Percentiles rank a stretch among this genome's conserved stretches.
phyloP scores from a whole-genome alignment of 2,888 invertebrate genomes.

The Penaeus monodon region DNA sequence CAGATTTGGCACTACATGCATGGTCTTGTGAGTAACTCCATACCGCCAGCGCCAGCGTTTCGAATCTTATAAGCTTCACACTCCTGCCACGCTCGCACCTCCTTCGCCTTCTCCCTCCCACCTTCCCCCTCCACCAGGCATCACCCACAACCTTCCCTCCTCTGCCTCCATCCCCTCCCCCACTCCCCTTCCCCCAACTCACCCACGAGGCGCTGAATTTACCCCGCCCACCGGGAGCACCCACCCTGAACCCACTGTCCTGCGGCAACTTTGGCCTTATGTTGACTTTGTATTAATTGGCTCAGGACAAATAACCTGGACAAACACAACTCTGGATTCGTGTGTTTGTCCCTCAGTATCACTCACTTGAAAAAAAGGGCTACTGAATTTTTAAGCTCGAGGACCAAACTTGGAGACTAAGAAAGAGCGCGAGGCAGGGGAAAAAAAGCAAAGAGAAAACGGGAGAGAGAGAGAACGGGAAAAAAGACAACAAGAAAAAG shows the following conservation, averaged over 20 bases:
- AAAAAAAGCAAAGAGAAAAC: not conserved
- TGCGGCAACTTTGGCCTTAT: slow-evolving; percentile 16
- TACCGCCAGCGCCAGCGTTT: too few relatives aligned
- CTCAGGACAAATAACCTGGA: slow-evolving; percentile 35
- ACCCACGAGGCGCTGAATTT: not conserved
- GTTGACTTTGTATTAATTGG: slow-evolving; percentile 43
- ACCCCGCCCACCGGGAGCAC: not conserved
- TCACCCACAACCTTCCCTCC: not conserved
- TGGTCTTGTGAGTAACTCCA: too few relatives aligned
- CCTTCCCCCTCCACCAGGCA: too few relatives aligned
- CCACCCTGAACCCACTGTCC: slow-evolving; percentile 10
- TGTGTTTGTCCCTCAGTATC: slow-evolving; percentile 29
- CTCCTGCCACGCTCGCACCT: too few relatives aligned
- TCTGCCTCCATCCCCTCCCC: not conserved
- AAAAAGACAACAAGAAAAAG: too few relatives aligned
- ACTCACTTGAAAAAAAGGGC: slow-evolving; percentile 21
- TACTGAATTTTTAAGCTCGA: slow-evolving; percentile 31
- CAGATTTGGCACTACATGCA: too few relatives aligned
- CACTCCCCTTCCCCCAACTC: not conserved
- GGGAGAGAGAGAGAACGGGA: not conserved
- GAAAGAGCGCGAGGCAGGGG: not conserved
- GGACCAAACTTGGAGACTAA: slow-evolving; percentile 3
- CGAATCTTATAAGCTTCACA: too few relatives aligned
- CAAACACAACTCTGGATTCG: slow-evolving; percentile 29
- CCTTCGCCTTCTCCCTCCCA: too few relatives aligned